Conservation (phyloP, 1,140 invertebrate genomes). For the Caenorhabditis briggsae region DNA sequence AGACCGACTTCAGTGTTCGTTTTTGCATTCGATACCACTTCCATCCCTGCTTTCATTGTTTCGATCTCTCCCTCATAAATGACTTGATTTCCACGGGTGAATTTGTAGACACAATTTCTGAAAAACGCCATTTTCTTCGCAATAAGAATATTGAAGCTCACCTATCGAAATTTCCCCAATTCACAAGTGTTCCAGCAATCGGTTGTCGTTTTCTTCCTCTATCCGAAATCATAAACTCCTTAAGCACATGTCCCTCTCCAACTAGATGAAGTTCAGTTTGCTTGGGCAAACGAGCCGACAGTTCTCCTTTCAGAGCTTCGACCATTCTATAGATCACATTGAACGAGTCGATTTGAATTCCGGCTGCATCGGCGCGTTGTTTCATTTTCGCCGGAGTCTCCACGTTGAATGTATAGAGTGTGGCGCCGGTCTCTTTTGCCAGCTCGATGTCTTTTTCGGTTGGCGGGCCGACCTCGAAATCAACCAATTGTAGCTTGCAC, state of each 20-base stretch:
- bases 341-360: constrained; percentile 70
- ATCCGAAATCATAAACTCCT: constrained; percentile 74
- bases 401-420: constrained; percentile 75
- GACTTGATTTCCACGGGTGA: constrained; percentile 62
- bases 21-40: constrained; percentile 70
- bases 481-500: constrained; percentile 88
- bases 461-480: constrained; percentile 90
- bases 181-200: constrained; percentile 72
- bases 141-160: not conserved
- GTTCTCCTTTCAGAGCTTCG: constrained; percentile 69
- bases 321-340: constrained; percentile 76
- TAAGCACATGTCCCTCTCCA: constrained; percentile 74
- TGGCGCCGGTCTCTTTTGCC: constrained; percentile 85
- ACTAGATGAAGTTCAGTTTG: constrained; percentile 68
- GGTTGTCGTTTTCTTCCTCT: constrained; percentile 72
- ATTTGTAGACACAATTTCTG: constrained; percentile 66
- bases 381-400: constrained; percentile 63
- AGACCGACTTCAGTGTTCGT: constrained; percentile 75
- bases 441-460: constrained; percentile 88
- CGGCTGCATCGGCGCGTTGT: constrained; percentile 66
- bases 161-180: constrained; percentile 75
- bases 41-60: constrained; percentile 72
- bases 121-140: not conserved
- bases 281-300: constrained; percentile 60
- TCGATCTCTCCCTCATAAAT: constrained; percentile 74